Base-by-base conservation (phyloP, 2,113 vertebrate genomes). In the Gambusia affinis region DNA sequence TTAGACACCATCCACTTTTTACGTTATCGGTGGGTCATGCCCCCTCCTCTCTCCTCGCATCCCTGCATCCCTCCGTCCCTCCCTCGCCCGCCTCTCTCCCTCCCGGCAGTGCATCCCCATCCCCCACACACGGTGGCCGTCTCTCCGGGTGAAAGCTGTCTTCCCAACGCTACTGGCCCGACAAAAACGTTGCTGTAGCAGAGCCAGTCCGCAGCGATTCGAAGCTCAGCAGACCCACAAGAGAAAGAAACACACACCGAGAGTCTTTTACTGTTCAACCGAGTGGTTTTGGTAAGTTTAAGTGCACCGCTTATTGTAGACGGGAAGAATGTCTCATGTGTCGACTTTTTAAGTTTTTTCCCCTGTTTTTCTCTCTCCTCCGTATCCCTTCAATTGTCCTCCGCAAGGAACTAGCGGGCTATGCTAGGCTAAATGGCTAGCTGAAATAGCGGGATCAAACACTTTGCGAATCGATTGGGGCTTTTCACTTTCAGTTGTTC, bases 41-140 rank as follows among this genome's bases (percentile, higher is more conserved):
- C 81, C 72, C 78, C 81, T 66, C 81, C 78, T 74, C 76, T 80
- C 68, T 76, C 67, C 70, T 77, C 33, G 78, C 89, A 88, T 90
- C 90, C 84, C 78, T 75, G 73, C 86, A 82, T 89, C 88, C 81
- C 61, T 74, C 65, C 78, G 72, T 68, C 67, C 64, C 80, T 37
- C 85, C 61, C 76, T 81, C 82, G 22, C 8, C 51, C 51, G 19
- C 78, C 39, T 66, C 35, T 66, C 37, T 67, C 64, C 35, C 88
- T 85, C 83, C 77, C 81, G 86, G 75, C 88, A 67, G 81, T 90
- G 88, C 89, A 89, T 91, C 92, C 91, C 92, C 92, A 88, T 92
- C 92, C 91, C 92, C 92, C 92, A 92, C 91, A 92, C 91, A 87
- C 92, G 35, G 87, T 82, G 86, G 76, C 85, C 82, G 91, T 88